These are phyloP conservation scores for Steinernema feltiae DNA, from an alignment of 1,140 invertebrate genomes.

Conservation along the genomic window DNA sequence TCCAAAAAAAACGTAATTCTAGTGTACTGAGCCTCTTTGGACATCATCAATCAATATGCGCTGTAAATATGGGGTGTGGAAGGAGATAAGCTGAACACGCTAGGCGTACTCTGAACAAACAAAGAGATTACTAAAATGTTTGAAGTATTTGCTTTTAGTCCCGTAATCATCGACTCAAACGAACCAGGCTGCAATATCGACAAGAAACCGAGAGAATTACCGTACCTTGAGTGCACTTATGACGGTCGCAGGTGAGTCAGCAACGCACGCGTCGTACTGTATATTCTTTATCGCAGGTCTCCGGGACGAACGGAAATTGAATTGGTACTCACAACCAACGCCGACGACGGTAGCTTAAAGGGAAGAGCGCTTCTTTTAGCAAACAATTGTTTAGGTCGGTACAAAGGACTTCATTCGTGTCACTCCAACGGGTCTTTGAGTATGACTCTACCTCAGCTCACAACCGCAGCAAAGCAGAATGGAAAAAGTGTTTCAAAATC, in stretches of 20 bases:
- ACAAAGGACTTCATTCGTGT: neutral
- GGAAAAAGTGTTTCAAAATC: neutral
- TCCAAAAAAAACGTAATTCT: too few species aligned
- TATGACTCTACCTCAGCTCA: neutral
- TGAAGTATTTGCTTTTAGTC: neutral
- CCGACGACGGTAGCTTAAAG: neutral
- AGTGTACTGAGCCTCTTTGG: too few species aligned
- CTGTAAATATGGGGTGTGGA: too few species aligned
- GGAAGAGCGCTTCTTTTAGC: neutral
- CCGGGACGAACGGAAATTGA: neutral
- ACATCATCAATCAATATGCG: neutral
- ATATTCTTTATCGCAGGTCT: neutral
- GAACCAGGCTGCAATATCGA: neutral
- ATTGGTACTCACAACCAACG: neutral
- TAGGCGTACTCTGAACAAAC: neutral
- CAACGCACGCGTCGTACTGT: too few species aligned
- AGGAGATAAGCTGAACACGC: too few species aligned
- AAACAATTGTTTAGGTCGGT: neutral
- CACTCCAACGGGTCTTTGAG: neutral
- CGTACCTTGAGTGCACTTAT: neutral
- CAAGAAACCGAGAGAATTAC: conserved; percentile 5
- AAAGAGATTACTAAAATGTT: neutral
- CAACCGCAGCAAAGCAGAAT: neutral
- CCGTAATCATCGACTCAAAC: neutral
- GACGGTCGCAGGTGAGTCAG: neutral